Percentiles rank a stretch among this genome's conserved stretches.
Evolutionary conservation across 2,888 invertebrate species (phyloP).

Genomic region (Stenichneumon culpator): DNA sequence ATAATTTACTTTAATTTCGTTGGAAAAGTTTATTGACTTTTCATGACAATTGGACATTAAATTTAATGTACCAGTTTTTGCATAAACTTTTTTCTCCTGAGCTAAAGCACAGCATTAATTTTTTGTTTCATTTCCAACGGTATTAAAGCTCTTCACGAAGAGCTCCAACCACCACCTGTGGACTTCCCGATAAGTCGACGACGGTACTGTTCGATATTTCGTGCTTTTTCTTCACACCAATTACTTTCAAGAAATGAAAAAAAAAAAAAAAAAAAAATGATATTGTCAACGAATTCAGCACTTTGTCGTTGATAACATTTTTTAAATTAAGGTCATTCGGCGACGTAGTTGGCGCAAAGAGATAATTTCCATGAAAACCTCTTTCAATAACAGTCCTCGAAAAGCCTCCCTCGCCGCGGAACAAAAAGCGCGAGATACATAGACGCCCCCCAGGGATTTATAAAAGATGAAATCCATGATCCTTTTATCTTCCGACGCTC

Average conservation of each 20-base stretch:
- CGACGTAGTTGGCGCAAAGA: conserved; percentile 8
- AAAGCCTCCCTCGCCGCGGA: conserved; percentile 7
- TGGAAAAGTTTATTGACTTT: no score
- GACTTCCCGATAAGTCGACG: no score
- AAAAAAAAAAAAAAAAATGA: background rate
- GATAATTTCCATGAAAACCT: conserved; percentile 6
- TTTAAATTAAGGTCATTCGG: conserved; percentile 10
- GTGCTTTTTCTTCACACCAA: background rate
- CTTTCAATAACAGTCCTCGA: background rate
- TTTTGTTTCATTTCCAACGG: no score
- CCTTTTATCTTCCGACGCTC: conserved; percentile 41
- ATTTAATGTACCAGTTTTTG: no score
- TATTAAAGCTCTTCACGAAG: background rate
- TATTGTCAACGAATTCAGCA: background rate
- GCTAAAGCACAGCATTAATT: no score
- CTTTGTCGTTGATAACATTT: background rate
- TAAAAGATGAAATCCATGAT: conserved; percentile 44
- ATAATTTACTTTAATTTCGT: no score
- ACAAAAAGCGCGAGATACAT: conserved; percentile 13
- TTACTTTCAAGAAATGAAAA: no score
- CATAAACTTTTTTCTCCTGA: no score
- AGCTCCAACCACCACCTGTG: background rate
- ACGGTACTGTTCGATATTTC: background rate
- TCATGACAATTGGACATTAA: no score
- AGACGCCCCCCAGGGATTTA: background rate